Conservation (phyloP, 2,888 invertebrate species). For the Melanchra persicariae region DNA sequence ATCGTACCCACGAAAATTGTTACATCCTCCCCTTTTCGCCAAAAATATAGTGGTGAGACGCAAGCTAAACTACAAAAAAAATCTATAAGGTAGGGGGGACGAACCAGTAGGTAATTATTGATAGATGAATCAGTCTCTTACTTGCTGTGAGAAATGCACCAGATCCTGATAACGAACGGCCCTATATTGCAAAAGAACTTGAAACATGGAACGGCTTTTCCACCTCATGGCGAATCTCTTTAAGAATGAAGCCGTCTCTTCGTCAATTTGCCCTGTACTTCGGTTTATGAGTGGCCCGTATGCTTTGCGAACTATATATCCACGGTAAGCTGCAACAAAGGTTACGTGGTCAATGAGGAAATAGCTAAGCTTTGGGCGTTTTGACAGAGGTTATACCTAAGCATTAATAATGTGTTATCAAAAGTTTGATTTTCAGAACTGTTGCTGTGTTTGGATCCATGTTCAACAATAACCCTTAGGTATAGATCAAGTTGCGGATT, state of each 20-base stretch:
- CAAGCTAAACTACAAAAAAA: conserved; percentile 2
- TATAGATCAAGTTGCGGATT: no score
- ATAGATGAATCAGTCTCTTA: conserved; percentile 74
- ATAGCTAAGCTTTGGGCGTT: no score
- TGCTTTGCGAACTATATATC: conserved; percentile 92
- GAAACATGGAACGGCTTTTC: conserved; percentile 95
- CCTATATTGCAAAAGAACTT: conserved; percentile 95
- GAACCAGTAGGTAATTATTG: neutral
- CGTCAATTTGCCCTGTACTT: conserved; percentile 92
- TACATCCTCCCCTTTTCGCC: conserved; percentile 15
- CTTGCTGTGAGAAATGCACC: conserved; percentile 97
- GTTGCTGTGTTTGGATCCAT: no score
- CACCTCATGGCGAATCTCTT: conserved; percentile 95
- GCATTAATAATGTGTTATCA: no score
- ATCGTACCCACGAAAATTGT: conserved; percentile 21
- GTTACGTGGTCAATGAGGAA: no score
- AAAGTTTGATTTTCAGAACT: neutral
- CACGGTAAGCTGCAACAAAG: conserved; percentile 92
- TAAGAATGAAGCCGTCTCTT: conserved; percentile 93
- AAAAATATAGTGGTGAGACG: neutral
- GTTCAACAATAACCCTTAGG: neutral
- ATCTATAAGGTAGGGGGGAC: conserved; percentile 25
- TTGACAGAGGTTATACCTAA: no score
- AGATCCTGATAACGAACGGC: conserved; percentile 95
- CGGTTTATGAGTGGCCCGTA: conserved; percentile 92